Evolutionary conservation across 2,113 vertebrate species (phyloP).

Genomic region (Dendrocopos noguchii): DNA sequence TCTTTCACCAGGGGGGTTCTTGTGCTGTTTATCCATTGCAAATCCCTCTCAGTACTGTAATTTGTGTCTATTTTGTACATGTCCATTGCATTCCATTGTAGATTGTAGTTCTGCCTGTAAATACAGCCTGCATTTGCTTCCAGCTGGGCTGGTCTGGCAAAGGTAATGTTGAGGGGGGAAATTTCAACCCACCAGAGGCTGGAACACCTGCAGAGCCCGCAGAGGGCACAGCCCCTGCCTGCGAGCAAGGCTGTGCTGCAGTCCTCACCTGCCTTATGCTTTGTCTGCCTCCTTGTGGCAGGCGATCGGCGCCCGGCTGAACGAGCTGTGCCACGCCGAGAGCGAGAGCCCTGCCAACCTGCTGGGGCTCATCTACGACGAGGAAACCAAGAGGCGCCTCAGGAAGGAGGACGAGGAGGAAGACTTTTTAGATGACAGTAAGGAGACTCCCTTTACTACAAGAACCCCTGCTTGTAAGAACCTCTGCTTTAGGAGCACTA

Average conservation of each 20-base stretch:
- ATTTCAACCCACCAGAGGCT: no score
- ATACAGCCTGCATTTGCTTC: no score
- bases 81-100: no score
- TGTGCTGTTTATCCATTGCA: no score
- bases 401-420: slow-evolving; percentile 98
- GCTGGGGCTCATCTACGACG: slow-evolving; percentile 95
- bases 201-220: neutral
- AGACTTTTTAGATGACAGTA: slow-evolving; percentile 99
- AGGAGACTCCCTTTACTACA: slow-evolving; percentile 89
- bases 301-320: slow-evolving; percentile 93
- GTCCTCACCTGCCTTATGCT: neutral
- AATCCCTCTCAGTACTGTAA: no score
- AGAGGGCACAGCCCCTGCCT: neutral
- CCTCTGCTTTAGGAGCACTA: slow-evolving; percentile 82
- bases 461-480: slow-evolving; percentile 86
- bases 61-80: no score
- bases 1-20: no score
- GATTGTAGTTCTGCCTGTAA: no score
- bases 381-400: slow-evolving; percentile 93
- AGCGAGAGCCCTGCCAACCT: slow-evolving; percentile 97
- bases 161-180: no score
- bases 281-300: slow-evolving; percentile 32
- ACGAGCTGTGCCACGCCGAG: slow-evolving; percentile 93
- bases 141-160: no score
- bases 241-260: neutral